Evolutionary conservation across 2,888 invertebrate genomes (phyloP), one percentile per base, ranked within the genome.

Genomic region (Xanthia icteritia): DNA sequence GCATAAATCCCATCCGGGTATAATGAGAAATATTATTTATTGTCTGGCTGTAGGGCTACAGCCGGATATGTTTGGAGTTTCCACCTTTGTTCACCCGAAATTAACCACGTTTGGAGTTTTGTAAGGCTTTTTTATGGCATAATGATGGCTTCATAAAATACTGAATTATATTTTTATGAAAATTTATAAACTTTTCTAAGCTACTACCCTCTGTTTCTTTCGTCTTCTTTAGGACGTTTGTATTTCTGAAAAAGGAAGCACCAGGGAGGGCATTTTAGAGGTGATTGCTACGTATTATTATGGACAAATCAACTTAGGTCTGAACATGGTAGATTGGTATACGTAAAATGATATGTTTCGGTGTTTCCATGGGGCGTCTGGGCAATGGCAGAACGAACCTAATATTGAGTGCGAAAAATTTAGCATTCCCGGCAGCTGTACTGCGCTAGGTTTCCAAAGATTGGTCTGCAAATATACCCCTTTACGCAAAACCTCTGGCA

Each of bases 11-110:
- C 81, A 81, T 77, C 81, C 88, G 86, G 85, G 85, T 81, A 91
- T 95, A 94, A 95, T 94, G 94, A 94, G 94, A 93, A 95, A 94
- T 94, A 94, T 94, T 94, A 95, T 95, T 95, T 95, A 95, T 94
- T 90, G 92, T 90, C 81, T 86, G 84, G 81, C 69, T 63, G 69
- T 76, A 85, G 83, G 83, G 85, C 56, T 83, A 65, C 31, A 45
- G 60, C 79, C 72, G 81, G 77, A 81, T 77, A 80, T 69, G 74
- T 81, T 67, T n/a, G 54, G 71, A 63, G 68, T 72, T 76, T 39
- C 68, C 64, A 76, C 79, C 69, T 76, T 76, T 79, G 79, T 79
- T 68, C 27, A 36, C 9, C 23, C 36, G 20, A 48, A 79, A 82
- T 79, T 79, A 81, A 73, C 51, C 63, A 64, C 77, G 23, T 69